These are phyloP conservation scores for Papilio helenus DNA, from an alignment of 1,140 invertebrate species.

Conservation along the genomic window DNA sequence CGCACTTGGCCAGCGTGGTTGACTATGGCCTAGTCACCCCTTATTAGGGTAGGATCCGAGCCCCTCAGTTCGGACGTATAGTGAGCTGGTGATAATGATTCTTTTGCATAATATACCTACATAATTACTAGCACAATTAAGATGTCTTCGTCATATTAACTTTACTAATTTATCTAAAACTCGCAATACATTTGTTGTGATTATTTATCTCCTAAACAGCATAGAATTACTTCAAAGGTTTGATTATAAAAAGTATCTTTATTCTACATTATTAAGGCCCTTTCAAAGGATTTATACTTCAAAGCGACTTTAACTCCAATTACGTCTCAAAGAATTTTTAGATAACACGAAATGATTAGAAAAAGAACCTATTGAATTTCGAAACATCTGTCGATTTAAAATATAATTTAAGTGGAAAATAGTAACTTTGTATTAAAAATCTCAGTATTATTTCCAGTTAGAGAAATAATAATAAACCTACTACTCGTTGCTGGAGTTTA, in stretches of 20 bases:
- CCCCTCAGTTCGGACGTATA: too few species aligned
- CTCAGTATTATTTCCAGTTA: constrained; percentile 14
- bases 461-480: neutral
- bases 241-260: constrained; percentile 23
- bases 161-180: neutral
- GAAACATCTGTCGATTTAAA: neutral
- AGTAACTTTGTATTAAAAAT: too few species aligned
- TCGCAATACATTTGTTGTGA: neutral
- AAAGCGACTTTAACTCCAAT: constrained; percentile 20
- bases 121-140: too few species aligned
- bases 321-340: constrained; percentile 17
- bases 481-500: constrained; percentile 2
- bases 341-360: neutral
- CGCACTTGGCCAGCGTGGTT: too few species aligned
- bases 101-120: too few species aligned
- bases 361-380: neutral
- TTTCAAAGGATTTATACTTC: constrained; percentile 35
- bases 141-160: neutral
- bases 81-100: too few species aligned
- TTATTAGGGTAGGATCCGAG: too few species aligned
- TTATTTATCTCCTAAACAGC: constrained; percentile 5
- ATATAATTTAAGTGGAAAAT: neutral
- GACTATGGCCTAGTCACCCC: too few species aligned
- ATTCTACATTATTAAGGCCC: constrained; percentile 27
- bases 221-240: constrained; percentile 30